These are phyloP conservation scores for Tapera naevia DNA, from an alignment of 2,797 vertebrate genomes.

Conservation along the genomic window DNA sequence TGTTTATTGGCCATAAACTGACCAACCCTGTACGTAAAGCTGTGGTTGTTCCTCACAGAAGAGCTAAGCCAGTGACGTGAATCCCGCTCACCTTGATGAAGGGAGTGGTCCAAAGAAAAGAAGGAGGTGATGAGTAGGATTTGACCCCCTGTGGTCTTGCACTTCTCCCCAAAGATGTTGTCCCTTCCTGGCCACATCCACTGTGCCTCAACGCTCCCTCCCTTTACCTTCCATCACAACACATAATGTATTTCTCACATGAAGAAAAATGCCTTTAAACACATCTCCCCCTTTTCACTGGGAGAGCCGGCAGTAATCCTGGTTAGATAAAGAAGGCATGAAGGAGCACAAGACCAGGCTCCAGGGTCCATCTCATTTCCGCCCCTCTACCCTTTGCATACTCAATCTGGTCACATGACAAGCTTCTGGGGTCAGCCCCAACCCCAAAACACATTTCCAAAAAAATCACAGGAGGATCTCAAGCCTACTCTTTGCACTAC, in stretches of 20 bases:
- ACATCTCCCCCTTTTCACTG: rapidly evolving
- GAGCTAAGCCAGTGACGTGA: neutral
- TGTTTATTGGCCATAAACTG: conserved; percentile 64
- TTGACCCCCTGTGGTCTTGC: neutral
- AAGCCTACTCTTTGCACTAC: neutral
- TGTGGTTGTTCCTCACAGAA: conserved; percentile 33
- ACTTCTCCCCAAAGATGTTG: neutral
- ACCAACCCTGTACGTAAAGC: neutral
- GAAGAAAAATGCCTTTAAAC: neutral
- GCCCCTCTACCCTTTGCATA: neutral
- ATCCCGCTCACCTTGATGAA: conserved; percentile 1
- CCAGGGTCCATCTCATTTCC: neutral
- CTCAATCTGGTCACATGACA: rapidly evolving
- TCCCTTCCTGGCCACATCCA: neutral
- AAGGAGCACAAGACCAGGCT: neutral
- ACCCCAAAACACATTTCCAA: conserved; percentile 13
- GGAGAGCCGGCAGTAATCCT: neutral
- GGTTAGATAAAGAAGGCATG: neutral
- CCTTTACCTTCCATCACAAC: neutral
- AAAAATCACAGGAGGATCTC: conserved; percentile 29
- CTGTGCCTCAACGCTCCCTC: neutral
- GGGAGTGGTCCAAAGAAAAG: neutral
- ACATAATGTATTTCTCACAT: rapidly evolving
- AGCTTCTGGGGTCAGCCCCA: rapidly evolving
- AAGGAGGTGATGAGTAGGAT: neutral